Evolutionary conservation across 2,113 vertebrate genomes (phyloP).

Genomic region (Poeciliopsis prolifica): DNA sequence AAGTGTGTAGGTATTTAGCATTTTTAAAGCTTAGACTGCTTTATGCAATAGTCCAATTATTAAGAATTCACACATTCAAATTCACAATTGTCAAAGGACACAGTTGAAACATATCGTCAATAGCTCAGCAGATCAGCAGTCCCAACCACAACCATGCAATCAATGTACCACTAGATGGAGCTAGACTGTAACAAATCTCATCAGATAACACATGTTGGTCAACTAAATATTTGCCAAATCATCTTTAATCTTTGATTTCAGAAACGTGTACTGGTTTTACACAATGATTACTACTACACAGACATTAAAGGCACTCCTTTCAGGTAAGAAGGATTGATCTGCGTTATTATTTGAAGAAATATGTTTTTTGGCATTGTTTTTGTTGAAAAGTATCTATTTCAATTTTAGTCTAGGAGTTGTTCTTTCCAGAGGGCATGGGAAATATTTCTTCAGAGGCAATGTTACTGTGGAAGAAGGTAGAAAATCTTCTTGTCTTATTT

Average conservation of each 20-base stretch:
- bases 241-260: slow-evolving; percentile 70
- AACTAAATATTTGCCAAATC: not conserved
- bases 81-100: slow-evolving; percentile 15
- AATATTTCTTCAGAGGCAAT: slow-evolving; percentile 95
- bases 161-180: slow-evolving; percentile 68
- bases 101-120: not conserved
- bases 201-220: not conserved
- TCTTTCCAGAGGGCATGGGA: slow-evolving; percentile 95
- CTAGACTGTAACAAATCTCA: slow-evolving; percentile 48
- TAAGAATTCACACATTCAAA: slow-evolving; percentile 29
- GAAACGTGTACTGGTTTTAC: slow-evolving; percentile 97
- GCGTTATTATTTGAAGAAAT: not conserved
- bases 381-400: slow-evolving; percentile 16
- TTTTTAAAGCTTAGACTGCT: slow-evolving; percentile 44
- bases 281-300: slow-evolving; percentile 99
- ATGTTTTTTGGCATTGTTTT: slow-evolving; percentile 27
- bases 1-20: slow-evolving; percentile 27
- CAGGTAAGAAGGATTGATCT: slow-evolving; percentile 83
- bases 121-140: not conserved
- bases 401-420: slow-evolving; percentile 92
- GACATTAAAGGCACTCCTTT: slow-evolving; percentile 98
- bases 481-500: slow-evolving; percentile 12
- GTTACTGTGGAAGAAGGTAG: slow-evolving; percentile 97
- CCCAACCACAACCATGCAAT: not conserved
- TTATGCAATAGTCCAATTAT: slow-evolving; percentile 43